Percentiles rank a stretch among this genome's conserved stretches.
phyloP scores from a whole-genome alignment of 2,113 vertebrate species.

The Scortum barcoo region DNA sequence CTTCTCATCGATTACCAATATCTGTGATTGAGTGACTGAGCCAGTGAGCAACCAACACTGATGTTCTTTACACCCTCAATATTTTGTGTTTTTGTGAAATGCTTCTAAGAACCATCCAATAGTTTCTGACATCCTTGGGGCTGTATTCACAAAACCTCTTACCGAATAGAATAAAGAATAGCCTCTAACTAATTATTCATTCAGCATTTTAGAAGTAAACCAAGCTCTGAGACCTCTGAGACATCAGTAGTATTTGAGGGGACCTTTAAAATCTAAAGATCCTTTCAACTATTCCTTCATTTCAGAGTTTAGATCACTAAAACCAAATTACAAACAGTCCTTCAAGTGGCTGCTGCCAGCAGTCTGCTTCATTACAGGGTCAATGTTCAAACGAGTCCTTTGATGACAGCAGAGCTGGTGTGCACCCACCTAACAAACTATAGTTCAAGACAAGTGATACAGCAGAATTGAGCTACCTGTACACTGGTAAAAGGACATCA shows the following conservation, averaged over 20 bases:
- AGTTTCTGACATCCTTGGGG: background rate
- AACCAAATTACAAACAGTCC: background rate
- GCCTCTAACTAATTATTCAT: background rate
- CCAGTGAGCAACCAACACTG: background rate
- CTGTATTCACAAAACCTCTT: background rate
- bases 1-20: background rate
- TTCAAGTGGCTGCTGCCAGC: background rate
- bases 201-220: too few relatives aligned
- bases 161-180: background rate
- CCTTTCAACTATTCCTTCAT: background rate
- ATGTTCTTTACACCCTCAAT: background rate
- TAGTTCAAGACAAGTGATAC: background rate
- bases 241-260: background rate
- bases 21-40: background rate
- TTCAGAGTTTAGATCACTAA: background rate
- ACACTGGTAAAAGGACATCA: background rate
- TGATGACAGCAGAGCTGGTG: background rate
- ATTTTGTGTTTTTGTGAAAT: background rate
- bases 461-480: background rate
- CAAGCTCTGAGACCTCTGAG: background rate
- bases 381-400: background rate
- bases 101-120: background rate
- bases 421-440: background rate
- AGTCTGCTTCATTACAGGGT: background rate
- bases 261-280: background rate